Percentiles rank a stretch among this genome's conserved stretches.
Conservation (phyloP, 2,888 invertebrate genomes). For the Xestia sexstrigata region DNA sequence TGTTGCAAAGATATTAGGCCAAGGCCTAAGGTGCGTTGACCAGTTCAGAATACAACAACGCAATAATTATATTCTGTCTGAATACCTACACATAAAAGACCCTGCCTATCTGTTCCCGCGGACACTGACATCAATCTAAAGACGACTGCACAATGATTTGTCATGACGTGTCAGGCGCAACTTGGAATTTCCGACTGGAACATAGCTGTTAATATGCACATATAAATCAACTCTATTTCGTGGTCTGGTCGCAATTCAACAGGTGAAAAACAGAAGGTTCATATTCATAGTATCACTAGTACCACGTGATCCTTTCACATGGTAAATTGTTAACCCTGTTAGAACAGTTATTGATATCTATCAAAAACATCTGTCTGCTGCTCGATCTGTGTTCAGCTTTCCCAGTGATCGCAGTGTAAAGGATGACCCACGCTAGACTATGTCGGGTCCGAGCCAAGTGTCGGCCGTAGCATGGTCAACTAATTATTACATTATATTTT, state of each 20-base stretch:
- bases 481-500: too few relatives aligned
- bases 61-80: slow-evolving; percentile 4
- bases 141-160: slow-evolving; percentile 34
- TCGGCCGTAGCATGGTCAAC: too few relatives aligned
- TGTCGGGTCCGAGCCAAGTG: too few relatives aligned
- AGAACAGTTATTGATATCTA: not conserved
- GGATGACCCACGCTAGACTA: too few relatives aligned
- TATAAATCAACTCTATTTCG: slow-evolving; percentile 38
- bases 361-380: too few relatives aligned
- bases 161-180: slow-evolving; percentile 1
- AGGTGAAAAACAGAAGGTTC: slow-evolving; percentile 3
- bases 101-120: not conserved
- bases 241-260: slow-evolving; percentile 13
- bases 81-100: not conserved
- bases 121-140: slow-evolving; percentile 6
- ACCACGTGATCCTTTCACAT: not conserved
- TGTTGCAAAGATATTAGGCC: not conserved
- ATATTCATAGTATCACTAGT: not conserved
- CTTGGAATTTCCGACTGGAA: slow-evolving; percentile 7
- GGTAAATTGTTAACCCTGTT: not conserved
- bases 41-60: not conserved
- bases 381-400: too few relatives aligned
- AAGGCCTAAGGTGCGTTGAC: not conserved
- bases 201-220: slow-evolving; percentile 32
- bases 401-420: too few relatives aligned